Evolutionary conservation across 2,888 invertebrate species (phyloP).

Genomic region (Deilephila porcellus): DNA sequence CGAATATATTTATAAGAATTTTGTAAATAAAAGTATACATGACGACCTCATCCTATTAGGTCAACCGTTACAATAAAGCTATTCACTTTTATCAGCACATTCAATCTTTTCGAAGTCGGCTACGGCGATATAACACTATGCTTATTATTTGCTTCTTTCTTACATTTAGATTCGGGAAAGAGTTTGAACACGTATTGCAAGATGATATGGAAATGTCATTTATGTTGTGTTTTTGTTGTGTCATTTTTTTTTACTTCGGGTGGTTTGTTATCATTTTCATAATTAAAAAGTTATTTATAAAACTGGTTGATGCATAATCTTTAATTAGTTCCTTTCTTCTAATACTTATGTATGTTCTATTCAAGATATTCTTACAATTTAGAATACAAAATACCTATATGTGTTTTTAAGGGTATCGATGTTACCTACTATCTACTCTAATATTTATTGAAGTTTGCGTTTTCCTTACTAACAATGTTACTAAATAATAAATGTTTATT

Average conservation of each 20-base stretch:
- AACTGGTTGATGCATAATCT: too few species aligned
- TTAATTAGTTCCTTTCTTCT: too few species aligned
- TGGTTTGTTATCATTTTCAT: not conserved
- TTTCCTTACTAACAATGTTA: too few species aligned
- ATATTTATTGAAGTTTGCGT: not conserved
- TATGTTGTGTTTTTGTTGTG: not conserved
- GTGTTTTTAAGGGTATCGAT: too few species aligned
- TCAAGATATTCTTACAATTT: too few species aligned
- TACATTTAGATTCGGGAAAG: not conserved
- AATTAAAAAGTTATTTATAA: too few species aligned
- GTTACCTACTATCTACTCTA: not conserved
- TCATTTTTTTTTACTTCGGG: not conserved
- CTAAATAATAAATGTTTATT: not conserved
- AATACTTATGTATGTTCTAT: too few species aligned
- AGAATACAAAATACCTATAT: too few species aligned
- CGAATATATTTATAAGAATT: slow-evolving; percentile 12
- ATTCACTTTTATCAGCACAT: slow-evolving; percentile 22
- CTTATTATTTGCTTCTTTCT: slow-evolving; percentile 14
- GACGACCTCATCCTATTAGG: slow-evolving; percentile 23
- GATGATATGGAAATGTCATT: not conserved
- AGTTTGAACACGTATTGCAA: not conserved
- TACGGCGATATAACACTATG: not conserved
- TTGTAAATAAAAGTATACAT: slow-evolving; percentile 19
- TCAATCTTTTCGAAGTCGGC: slow-evolving; percentile 26
- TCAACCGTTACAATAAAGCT: slow-evolving; percentile 26